phyloP scores from a whole-genome alignment of 2,797 vertebrate genomes.

The Erithacus rubecula region DNA sequence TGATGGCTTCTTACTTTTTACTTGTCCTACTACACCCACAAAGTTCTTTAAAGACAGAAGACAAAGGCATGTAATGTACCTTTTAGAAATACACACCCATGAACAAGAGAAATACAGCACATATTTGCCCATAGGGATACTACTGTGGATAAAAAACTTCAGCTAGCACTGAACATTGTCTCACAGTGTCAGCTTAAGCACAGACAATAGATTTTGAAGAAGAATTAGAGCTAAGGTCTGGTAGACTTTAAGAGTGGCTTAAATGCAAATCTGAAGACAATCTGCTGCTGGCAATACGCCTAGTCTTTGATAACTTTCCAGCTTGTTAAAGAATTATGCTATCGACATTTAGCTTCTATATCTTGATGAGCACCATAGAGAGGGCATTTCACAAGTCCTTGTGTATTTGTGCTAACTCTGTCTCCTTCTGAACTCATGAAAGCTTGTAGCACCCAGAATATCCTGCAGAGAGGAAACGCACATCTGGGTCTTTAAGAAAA shows the following conservation, averaged over 20 bases:
- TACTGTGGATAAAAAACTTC: not conserved
- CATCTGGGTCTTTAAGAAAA: not conserved
- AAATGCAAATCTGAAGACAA: not conserved
- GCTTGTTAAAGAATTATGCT: not conserved
- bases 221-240: not conserved
- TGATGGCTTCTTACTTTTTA: not conserved
- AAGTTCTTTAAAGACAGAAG: not conserved
- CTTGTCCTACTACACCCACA: not conserved
- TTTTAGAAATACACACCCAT: not conserved
- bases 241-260: not conserved
- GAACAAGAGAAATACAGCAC: not conserved
- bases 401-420: not conserved
- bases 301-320: not conserved
- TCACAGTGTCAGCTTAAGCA: not conserved
- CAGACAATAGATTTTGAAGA: not conserved
- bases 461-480: not conserved
- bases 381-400: not conserved
- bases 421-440: not conserved
- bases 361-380: not conserved
- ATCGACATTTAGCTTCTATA: not conserved
- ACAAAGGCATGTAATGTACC: not conserved
- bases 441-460: not conserved
- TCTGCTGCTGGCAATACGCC: rapidly evolving
- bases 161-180: not conserved
- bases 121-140: not conserved